Base-by-base conservation (phyloP, 23 tunicate genomes). In the Halocynthia roretzi region DNA sequence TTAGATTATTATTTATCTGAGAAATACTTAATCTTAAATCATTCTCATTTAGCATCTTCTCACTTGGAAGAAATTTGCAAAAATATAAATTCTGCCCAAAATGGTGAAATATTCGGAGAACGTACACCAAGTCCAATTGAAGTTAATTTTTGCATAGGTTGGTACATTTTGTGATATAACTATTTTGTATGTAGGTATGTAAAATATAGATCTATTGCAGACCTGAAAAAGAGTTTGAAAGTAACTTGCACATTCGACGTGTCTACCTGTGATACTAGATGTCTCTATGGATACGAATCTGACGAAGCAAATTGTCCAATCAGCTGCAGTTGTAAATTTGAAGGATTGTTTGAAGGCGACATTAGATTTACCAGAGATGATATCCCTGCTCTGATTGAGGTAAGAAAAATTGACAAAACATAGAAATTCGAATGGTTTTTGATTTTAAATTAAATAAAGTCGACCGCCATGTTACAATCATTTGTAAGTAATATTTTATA, bases 341-440 rank as follows among this genome's bases (percentile, higher is more conserved):
- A 64, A 7, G 90, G 90, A n/a, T 54, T 73, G 49, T 62, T 85
- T 21, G 84, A 85, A 73, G 76, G 77, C 49, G 90, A 85, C 66
- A 65, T 85, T 6, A 62, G 21, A 10, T 85, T 85, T 63, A 80
- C 63, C 64, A 72, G 71, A 6, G 67, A 71, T 18, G 83, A 80
- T 51, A 70, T 85, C 49, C 80, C 71, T n/a, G 23, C 80, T 6
- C 11, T 85, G 20, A 70, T 85, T 51, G 65, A 67, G 48, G 82
- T 76, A 23, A 44, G 31, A 21, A 21, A 31, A 31, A 11, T 58
- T 7, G 2, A 61, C 15, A 40, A 72, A 20, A 20, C 5, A 68
- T 12, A 68, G 44, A 12, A 17, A 2, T 21, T 68, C 7, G 19
- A 70, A 31, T 58, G 64, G 2, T 14, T 58, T 58, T 58, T n/a